Conservation (phyloP, 2,113 vertebrate species). For the Python bivittatus region DNA sequence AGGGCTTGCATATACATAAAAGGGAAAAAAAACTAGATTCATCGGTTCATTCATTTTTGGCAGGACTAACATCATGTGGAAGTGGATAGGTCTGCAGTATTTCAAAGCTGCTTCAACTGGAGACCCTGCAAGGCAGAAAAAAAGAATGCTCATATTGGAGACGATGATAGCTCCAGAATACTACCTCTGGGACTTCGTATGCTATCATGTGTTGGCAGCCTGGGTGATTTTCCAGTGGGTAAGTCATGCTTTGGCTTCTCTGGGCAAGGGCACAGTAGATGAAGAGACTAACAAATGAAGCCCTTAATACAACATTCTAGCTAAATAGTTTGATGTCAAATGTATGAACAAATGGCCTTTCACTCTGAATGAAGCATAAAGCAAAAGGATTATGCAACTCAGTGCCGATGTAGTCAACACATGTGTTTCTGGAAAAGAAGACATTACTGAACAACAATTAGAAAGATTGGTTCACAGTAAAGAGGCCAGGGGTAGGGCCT, state of each 20-base stretch:
- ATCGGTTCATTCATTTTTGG: neutral
- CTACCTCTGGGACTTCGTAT: neutral
- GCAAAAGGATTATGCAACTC: neutral
- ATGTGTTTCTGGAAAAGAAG: neutral
- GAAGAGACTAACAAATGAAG: neutral
- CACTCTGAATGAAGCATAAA: neutral
- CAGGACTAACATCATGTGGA: neutral
- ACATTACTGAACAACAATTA: neutral
- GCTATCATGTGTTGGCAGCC: neutral
- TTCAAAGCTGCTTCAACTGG: neutral
- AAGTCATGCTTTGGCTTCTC: neutral
- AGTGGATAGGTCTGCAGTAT: neutral
- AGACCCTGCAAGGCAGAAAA: neutral
- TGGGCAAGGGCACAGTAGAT: rapidly evolving
- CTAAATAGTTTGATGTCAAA: neutral
- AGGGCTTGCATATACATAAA: neutral
- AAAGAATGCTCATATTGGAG: neutral
- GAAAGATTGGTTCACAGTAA: neutral
- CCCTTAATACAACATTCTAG: neutral
- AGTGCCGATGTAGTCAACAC: neutral
- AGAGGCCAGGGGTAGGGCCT: neutral
- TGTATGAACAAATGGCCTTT: neutral
- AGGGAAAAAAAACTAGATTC: neutral
- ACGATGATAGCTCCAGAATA: neutral
- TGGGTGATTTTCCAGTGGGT: neutral